phyloP scores from a whole-genome alignment of 2,888 invertebrate genomes.

The Cerastoderma edule region DNA sequence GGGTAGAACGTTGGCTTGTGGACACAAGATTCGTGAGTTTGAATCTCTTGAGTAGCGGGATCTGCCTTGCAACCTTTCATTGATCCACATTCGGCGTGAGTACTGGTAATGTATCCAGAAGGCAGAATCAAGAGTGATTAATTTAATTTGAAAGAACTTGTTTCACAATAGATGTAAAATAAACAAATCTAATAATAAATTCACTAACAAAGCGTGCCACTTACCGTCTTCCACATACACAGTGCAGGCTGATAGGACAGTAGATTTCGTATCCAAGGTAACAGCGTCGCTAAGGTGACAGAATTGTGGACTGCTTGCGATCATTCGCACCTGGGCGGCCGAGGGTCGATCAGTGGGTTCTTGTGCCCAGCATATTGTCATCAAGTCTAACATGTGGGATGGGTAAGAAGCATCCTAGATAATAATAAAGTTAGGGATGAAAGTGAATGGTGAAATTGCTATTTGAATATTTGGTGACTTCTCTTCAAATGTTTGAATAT shows the following conservation, averaged over 20 bases:
- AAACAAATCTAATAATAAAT: no score
- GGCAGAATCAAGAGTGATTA: no score
- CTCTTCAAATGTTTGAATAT: no score
- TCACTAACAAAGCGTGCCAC: background rate
- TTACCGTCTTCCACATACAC: conserved; percentile 49
- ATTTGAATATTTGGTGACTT: background rate
- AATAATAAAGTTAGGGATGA: background rate
- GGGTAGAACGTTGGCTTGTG: no score
- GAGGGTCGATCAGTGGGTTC: conserved; percentile 92
- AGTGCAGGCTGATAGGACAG: conserved; percentile 64
- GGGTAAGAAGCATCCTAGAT: conserved; percentile 83
- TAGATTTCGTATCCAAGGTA: conserved; percentile 86
- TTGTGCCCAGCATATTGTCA: conserved; percentile 98
- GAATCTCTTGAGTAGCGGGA: no score
- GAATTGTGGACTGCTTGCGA: conserved; percentile 96
- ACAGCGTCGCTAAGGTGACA: conserved; percentile 93
- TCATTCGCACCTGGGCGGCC: conserved; percentile 94
- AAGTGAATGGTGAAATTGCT: no score
- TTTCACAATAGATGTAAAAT: no score
- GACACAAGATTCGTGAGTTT: no score
- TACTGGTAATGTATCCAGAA: no score
- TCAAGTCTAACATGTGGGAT: conserved; percentile 93
- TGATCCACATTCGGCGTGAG: no score
- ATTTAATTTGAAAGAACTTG: no score
- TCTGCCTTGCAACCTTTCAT: no score